These are phyloP conservation scores for Osedax frankpressi DNA, from an alignment of 2,888 invertebrate species.

Conservation along the genomic window DNA sequence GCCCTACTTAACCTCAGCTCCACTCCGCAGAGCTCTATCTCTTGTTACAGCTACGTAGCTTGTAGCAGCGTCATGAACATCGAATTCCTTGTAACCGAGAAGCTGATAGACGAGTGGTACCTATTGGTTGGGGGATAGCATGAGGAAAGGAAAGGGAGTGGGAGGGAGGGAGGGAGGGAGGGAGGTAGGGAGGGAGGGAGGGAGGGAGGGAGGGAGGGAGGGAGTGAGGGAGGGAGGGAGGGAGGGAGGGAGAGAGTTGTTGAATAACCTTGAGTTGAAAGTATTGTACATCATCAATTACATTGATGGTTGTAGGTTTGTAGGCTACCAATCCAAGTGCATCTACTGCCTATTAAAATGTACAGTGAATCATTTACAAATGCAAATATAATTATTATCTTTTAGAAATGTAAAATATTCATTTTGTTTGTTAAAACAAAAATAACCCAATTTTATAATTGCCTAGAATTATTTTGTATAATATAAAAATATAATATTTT, in stretches of 20 bases:
- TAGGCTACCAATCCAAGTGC: conserved; percentile 38
- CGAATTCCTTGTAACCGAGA: conserved; percentile 33
- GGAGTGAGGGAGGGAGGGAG: not conserved
- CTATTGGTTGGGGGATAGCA: conserved; percentile 24
- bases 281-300: conserved; percentile 40
- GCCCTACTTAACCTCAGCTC: conserved; percentile 37
- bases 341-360: conserved; percentile 37
- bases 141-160: not conserved
- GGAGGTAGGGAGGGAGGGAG: not conserved
- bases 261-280: conserved; percentile 31
- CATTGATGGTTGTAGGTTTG: conserved; percentile 35
- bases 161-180: not conserved
- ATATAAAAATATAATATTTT: too few species aligned
- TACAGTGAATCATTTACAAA: not conserved
- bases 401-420: too few species aligned
- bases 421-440: too few species aligned
- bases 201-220: not conserved
- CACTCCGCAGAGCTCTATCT: conserved; percentile 34
- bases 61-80: conserved; percentile 33
- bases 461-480: too few species aligned
- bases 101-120: conserved; percentile 41
- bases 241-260: not conserved
- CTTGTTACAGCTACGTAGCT: conserved; percentile 38
- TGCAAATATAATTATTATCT: conserved; percentile 6
- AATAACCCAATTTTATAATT: too few species aligned